Base-by-base conservation (phyloP, 2,797 vertebrate genomes). In the Channallabes apus region DNA sequence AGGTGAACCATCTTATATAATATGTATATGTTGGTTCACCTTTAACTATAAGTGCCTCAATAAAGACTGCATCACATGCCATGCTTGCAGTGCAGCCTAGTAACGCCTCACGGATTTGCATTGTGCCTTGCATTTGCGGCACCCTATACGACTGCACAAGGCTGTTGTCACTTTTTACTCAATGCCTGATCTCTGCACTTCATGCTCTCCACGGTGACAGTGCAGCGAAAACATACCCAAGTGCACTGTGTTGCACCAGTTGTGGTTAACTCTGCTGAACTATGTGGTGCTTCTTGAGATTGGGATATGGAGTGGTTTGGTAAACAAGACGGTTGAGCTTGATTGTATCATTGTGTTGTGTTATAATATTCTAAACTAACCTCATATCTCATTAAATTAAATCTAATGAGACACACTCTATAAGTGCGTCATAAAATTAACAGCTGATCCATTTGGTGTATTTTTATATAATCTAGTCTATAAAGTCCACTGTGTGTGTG, bases 261-360 rank as follows among this genome's bases (percentile, higher is more conserved):
- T 89, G 87, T 87, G 87, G 87, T 87, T 84, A 82, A 80, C 68
- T 83, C 56, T 88, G 83, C 83, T 85, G 78, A 85, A 51, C 35
- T 29, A 82, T 83, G 71, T 80, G 80, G 84, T 8, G 32, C 61
- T 71, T 27, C 54, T n/a, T 41, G 2, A 58, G 65, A 69, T 59
- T 18, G 67, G 80, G 51, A 82, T 54, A 54, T 67, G 41, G 62
- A 54, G 65, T 18, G 8, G 51, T 69, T 82, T 82, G 85, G 27
- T 86, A 51, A 82, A 80, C 32, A 29, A 51, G 51, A 65, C 14
- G 22, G 38, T 58, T 82, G 24, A 58, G 46, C 18, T 14, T 54
- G 38, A 72, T 35, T 24, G 61, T 54, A 62, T 51, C 46, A 51
- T 51, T 51, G 46, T 12, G 12, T 51, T 51, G 46, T 12, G 12